These are phyloP conservation scores for Proctacanthus coquilletti DNA, from an alignment of 1,140 invertebrate species.

Conservation along the genomic window DNA sequence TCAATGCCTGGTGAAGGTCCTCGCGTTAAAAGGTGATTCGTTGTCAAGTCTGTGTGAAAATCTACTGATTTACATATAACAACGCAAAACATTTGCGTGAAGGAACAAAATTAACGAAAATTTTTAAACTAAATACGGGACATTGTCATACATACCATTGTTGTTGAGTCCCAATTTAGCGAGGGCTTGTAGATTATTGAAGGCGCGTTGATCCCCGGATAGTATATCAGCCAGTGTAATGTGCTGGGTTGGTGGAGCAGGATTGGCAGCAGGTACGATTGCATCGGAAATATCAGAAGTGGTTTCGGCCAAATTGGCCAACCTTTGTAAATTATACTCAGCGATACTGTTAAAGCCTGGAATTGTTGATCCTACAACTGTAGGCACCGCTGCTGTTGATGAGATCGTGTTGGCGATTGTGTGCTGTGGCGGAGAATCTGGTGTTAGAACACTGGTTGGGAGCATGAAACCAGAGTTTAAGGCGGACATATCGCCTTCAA, in stretches of 20 bases:
- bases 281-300: conserved; percentile 31
- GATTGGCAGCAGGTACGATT: conserved; percentile 18
- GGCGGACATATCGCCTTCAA: conserved; percentile 42
- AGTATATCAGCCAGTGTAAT: conserved; percentile 60
- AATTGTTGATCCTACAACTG: conserved; percentile 24
- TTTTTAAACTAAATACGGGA: not conserved
- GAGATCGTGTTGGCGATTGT: conserved; percentile 11
- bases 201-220: conserved; percentile 59
- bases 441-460: conserved; percentile 29
- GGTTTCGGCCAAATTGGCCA: conserved; percentile 61
- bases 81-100: not conserved
- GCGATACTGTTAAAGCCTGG: conserved; percentile 44
- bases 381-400: conserved; percentile 31
- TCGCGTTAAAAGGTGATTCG: conserved; percentile 28
- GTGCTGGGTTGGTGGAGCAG: conserved; percentile 29
- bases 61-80: conserved; percentile 12
- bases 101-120: not conserved
- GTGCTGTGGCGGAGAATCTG: conserved; percentile 25
- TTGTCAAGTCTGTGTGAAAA: conserved; percentile 15
- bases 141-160: conserved; percentile 37
- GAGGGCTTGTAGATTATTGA: conserved; percentile 75
- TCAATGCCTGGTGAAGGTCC: conserved; percentile 37
- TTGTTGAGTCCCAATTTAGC: conserved; percentile 65
- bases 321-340: conserved; percentile 66
- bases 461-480: conserved; percentile 32